Evolutionary conservation across 2,888 invertebrate species (phyloP), one percentile per base, ranked within the genome.

Genomic region (Osmoderma eremita): DNA sequence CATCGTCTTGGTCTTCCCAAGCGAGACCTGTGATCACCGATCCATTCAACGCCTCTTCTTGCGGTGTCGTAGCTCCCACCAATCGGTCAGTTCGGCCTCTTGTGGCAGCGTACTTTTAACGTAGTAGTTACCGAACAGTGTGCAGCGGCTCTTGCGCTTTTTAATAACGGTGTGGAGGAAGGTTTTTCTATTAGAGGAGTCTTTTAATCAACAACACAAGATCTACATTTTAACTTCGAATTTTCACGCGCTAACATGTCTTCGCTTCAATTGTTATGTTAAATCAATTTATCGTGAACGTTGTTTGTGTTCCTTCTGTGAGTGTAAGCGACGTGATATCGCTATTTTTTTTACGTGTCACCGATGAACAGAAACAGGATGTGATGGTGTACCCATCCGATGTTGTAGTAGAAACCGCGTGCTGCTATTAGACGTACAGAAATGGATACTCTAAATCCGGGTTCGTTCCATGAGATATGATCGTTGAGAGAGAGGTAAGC

Each of bases 391-490:
- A 38, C 38, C 24, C 51, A 53, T 53, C 53, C 45, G 45, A 24
- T 61, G 30, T 30, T 30, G 30, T 30, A 24, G n/a, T 56, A 41
- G 36, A 8, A 15, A 30, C 41, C 51, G 42, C 42, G 30, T 56
- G 48, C 45, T 54, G 48, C 39, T 61, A 30, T 30, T 30, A 61
- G 41, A 61, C 45, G 30, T 45, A 58, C 50, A 58, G 65, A 50
- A 58, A 66, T 66, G 65, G 65, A 66, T 58, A 58, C 49, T 30
- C 30, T 49, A 68, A 65, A 68, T 68, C 68, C 68, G 68, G 68
- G 68, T 68, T 65, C 62, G 67, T 62, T 68, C 64, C 49, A 61
- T 63, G 51, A 68, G 68, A 68, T 65, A 68, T 68, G 68, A 68
- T 68, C 61, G 68, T 68, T 58, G 61, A 50, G 41, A 58, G 68